A percentile compares a stretch with the other conserved stretches of the same genome.
Conservation (phyloP, 2,888 invertebrate genomes). For the Taenaris catops region DNA sequence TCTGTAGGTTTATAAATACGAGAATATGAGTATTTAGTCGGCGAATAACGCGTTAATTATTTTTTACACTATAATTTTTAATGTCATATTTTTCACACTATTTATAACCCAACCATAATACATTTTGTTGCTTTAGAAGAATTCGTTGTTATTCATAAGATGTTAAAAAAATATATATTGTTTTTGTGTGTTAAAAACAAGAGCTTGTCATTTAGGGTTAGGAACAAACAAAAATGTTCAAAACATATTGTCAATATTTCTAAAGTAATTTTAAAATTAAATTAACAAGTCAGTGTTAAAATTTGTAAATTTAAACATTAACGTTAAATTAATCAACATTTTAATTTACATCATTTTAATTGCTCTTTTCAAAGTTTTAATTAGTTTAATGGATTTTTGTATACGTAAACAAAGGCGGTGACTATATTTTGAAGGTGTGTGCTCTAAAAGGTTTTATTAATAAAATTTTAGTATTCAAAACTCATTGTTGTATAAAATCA, state of each 20-base stretch:
- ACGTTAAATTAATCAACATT: conserved; percentile 4
- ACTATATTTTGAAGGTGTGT: conserved; percentile 4
- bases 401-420: conserved; percentile 3
- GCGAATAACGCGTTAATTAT: conserved; percentile 6
- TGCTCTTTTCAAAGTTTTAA: not conserved
- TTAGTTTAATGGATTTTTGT: not conserved
- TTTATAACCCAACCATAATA: conserved; percentile 14
- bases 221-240: conserved; percentile 51
- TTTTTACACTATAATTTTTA: conserved; percentile 3
- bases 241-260: conserved; percentile 68
- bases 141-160: conserved; percentile 18
- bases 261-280: conserved; percentile 40
- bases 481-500: conserved; percentile 3
- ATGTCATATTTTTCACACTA: conserved; percentile 12
- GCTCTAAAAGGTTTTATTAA: conserved; percentile 12
- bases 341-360: not conserved
- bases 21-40: conserved; percentile 7
- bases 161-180: conserved; percentile 21
- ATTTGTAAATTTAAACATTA: conserved; percentile 31
- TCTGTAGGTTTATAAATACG: conserved; percentile 11
- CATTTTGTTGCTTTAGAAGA: conserved; percentile 15
- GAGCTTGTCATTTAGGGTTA: conserved; percentile 65
- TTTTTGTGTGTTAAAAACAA: conserved; percentile 33
- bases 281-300: conserved; percentile 53
- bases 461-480: conserved; percentile 9